phyloP scores from a whole-genome alignment of 2,888 invertebrate species.

The Cantharis rustica region DNA sequence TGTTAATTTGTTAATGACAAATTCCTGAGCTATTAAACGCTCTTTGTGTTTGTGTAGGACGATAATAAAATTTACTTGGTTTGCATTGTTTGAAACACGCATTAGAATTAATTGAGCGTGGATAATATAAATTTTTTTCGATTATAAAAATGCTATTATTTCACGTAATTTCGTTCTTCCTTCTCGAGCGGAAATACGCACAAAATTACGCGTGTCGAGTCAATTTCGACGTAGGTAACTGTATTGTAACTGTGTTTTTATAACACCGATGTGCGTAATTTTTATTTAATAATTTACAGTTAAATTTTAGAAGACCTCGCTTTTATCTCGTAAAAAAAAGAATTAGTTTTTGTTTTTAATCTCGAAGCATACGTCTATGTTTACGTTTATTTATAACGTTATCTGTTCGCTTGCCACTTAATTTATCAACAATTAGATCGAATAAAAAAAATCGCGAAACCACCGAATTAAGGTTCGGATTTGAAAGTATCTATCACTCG shows the following conservation, averaged over 20 bases:
- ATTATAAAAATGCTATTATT: not conserved
- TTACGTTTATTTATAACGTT: no score
- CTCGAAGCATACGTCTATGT: not conserved
- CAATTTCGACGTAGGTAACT: not conserved
- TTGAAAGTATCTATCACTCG: not conserved
- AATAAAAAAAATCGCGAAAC: not conserved
- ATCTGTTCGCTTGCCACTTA: not conserved
- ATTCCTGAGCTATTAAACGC: conserved; percentile 8
- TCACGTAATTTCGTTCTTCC: not conserved
- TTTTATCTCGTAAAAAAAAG: not conserved
- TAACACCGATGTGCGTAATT: not conserved
- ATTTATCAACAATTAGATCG: not conserved
- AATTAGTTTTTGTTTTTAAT: not conserved
- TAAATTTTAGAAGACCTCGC: not conserved
- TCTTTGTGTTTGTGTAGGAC: conserved; percentile 21
- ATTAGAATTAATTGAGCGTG: not conserved
- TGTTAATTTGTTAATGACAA: conserved; percentile 28
- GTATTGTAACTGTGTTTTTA: not conserved
- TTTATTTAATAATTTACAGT: not conserved
- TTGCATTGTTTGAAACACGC: conserved; percentile 16
- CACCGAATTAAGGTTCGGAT: not conserved
- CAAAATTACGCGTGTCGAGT: not conserved
- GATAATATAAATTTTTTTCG: not conserved
- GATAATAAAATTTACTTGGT: conserved; percentile 27
- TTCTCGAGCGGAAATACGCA: not conserved